Percentiles rank a stretch among this genome's conserved stretches.
phyloP scores from a whole-genome alignment of 2,888 invertebrate species.

The Synanthedon myopaeformis region DNA sequence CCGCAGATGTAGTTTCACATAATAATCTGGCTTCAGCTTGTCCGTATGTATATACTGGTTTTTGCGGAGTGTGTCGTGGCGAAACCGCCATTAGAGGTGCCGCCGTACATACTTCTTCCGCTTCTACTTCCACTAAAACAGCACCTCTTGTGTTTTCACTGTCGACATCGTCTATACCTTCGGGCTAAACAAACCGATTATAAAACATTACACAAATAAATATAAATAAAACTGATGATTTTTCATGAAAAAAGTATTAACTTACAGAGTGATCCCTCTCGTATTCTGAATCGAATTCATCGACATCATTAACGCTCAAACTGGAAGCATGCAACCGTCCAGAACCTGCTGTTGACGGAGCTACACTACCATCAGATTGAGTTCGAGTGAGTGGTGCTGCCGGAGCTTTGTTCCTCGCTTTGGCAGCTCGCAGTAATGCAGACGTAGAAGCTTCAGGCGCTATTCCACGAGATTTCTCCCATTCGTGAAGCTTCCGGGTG shows the following conservation, averaged over 20 bases:
- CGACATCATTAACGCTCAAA: slow-evolving; percentile 78
- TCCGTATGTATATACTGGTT: slow-evolving; percentile 79
- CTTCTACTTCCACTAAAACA: slow-evolving; percentile 84
- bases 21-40: slow-evolving; percentile 69
- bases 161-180: slow-evolving; percentile 44
- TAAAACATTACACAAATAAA: no score
- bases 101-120: slow-evolving; percentile 83
- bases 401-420: slow-evolving; percentile 33
- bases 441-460: slow-evolving; percentile 88
- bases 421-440: slow-evolving; percentile 73
- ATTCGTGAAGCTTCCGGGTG: slow-evolving; percentile 89
- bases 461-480: slow-evolving; percentile 90
- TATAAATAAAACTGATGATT: neutral
- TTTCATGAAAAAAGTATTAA: neutral
- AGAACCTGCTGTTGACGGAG: slow-evolving; percentile 66
- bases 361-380: slow-evolving; percentile 82
- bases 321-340: slow-evolving; percentile 79
- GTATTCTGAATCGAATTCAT: slow-evolving; percentile 71
- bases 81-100: slow-evolving; percentile 76
- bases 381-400: slow-evolving; percentile 73
- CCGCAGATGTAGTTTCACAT: slow-evolving; percentile 52
- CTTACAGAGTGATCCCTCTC: slow-evolving; percentile 61
- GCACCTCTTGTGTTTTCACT: slow-evolving; percentile 75
- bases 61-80: slow-evolving; percentile 74
- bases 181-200: slow-evolving; percentile 19